A percentile compares a stretch with the other conserved stretches of the same genome.
Conservation (phyloP, 2,113 vertebrate species). For the Boleophthalmus pectinirostris region DNA sequence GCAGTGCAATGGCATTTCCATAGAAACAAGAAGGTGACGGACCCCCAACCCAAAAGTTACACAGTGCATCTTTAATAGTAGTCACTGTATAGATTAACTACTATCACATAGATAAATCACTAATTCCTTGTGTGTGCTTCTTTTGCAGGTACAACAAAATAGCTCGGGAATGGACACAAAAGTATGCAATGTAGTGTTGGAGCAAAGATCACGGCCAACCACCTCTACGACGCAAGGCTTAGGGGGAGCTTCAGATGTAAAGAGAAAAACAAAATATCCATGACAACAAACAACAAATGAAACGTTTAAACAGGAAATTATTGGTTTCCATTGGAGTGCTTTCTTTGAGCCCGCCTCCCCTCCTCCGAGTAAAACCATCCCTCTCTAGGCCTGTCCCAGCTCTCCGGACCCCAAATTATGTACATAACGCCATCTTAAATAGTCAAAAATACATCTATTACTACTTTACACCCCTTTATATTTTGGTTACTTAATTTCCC, state of each 20-base stretch:
- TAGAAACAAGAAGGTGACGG: no score
- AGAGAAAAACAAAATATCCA: constrained; percentile 81
- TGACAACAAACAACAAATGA: constrained; percentile 73
- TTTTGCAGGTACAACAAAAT: constrained; percentile 98
- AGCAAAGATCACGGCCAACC: constrained; percentile 85
- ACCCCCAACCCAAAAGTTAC: no score
- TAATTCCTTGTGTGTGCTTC: constrained; percentile 31
- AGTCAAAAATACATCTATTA: constrained; percentile 36
- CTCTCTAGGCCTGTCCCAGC: neutral
- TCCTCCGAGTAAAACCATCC: constrained; percentile 51
- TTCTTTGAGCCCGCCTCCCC: constrained; percentile 91
- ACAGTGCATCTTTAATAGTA: no score
- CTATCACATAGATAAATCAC: neutral
- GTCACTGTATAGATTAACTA: no score
- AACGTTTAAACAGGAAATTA: constrained; percentile 81
- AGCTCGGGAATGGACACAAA: constrained; percentile 99
- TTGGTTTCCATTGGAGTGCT: constrained; percentile 99
- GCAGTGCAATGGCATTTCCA: no score
- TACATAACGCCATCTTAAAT: constrained; percentile 75
- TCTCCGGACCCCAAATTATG: constrained; percentile 54
- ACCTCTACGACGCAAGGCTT: constrained; percentile 92
- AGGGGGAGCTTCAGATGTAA: constrained; percentile 95
- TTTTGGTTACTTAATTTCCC: neutral
- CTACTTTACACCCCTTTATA: constrained; percentile 7
- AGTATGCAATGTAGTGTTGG: constrained; percentile 99